Evolutionary conservation across 1,140 invertebrate genomes (phyloP), one percentile per base, ranked within the genome.

Genomic region (Trachymyrmex septentrionalis): DNA sequence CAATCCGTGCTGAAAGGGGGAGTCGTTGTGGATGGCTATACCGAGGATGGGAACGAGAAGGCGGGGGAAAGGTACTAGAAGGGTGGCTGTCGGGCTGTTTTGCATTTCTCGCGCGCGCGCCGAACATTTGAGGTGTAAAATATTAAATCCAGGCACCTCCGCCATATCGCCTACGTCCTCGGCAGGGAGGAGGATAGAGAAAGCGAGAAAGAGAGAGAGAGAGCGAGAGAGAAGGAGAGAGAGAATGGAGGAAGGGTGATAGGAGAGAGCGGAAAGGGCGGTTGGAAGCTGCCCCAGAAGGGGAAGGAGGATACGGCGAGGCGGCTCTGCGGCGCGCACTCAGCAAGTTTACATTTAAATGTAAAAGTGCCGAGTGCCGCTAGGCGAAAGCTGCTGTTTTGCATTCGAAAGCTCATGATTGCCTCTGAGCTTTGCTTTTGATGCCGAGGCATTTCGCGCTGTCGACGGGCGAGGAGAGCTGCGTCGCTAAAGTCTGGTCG

Each of bases 371-470:
- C 92, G 93, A 94, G 92, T 90, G 89, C 90, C 87, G 86, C 87
- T 88, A 85, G 85, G 85, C 92, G 93, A 94, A 94, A 94, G 93
- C 94, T 95, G 92, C 94, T 95, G 94, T 95, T 95, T 95, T 95
- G 94, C 95, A 95, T 95, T 95, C 94, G 94, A 95, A 95, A 95
- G 95, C 95, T 95, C 94, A 94, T 95, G 94, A 95, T 95, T 95
- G 95, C 95, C 93, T 95, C 94, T 94, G 94, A 95, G 95, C 93
- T 95, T 94, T 95, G 94, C 95, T 95, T 95, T 95, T 95, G 95
- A 95, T 92, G 93, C 86, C 86, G 86, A 80, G 69, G 90, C 86
- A 87, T 92, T 91, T 84, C 89, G 78, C 89, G 86, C 73, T 63
- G 78, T 64, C 88, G 85, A 87, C 87, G 84, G 85, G 72, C 63